phyloP scores from a whole-genome alignment of 2,797 vertebrate genomes.

The Falco biarmicus region DNA sequence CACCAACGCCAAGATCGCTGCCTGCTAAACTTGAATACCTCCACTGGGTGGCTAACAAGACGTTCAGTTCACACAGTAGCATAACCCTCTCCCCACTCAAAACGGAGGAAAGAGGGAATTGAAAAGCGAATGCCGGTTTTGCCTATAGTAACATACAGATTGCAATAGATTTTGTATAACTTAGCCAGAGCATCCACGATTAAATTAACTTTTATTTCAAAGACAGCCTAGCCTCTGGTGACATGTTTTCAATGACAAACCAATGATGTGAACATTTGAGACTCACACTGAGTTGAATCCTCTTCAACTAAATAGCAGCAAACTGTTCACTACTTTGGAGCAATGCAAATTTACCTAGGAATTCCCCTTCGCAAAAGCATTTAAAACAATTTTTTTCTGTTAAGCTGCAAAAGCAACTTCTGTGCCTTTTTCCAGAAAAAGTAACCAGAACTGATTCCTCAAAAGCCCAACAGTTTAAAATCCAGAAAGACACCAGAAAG shows the following conservation, averaged over 20 bases:
- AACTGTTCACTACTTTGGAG: background rate
- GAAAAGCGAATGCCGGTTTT: background rate
- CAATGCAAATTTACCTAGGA: background rate
- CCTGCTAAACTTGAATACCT: constrained; percentile 64
- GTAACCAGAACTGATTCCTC: background rate
- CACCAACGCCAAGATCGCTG: constrained; percentile 22
- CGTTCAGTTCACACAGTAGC: background rate
- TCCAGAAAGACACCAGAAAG: background rate
- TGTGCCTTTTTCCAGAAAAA: background rate
- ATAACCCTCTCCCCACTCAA: background rate
- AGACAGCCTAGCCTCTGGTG: background rate
- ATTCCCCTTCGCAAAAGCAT: background rate
- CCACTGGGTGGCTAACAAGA: constrained; percentile 70
- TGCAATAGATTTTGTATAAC: background rate
- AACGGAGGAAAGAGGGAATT: background rate
- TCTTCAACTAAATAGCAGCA: background rate
- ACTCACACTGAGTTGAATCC: background rate
- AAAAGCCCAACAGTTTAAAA: background rate
- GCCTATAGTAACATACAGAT: background rate
- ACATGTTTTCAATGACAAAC: background rate
- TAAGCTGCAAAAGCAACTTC: background rate
- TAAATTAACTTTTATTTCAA: background rate
- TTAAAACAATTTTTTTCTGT: background rate
- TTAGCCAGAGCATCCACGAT: background rate
- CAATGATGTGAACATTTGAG: background rate